These are phyloP conservation scores for Tylochromis polylepis DNA, from an alignment of 2,113 vertebrate species.

Conservation along the genomic window DNA sequence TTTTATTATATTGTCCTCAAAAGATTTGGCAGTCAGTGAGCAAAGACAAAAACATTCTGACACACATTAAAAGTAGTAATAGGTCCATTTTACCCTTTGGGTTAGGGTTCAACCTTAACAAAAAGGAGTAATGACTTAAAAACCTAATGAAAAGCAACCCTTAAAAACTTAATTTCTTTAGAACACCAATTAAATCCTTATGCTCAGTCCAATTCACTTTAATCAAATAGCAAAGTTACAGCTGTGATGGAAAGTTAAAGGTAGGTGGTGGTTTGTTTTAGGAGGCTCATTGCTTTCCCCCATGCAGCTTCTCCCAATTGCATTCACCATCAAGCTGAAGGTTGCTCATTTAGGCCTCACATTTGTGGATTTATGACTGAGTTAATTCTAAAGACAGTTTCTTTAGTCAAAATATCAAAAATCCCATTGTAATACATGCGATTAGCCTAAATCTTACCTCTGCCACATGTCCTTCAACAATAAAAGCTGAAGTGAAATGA, in stretches of 20 bases:
- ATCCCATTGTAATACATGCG: not conserved
- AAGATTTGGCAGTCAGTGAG: not conserved
- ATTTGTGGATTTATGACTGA: no score
- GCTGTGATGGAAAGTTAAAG: not conserved
- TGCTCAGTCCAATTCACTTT: not conserved
- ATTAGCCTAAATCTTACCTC: not conserved
- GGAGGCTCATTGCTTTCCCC: not conserved
- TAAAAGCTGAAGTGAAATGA: not conserved
- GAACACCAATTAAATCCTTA: not conserved
- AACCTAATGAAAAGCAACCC: not conserved
- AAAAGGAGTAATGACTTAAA: not conserved
- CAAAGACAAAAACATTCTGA: not conserved
- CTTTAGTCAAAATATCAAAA: not conserved
- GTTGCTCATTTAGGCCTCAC: not conserved
- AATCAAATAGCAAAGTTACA: not conserved
- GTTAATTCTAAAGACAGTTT: not conserved
- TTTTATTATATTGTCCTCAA: not conserved
- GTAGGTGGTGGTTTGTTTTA: not conserved
- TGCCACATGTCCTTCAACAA: not conserved
- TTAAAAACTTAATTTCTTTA: not conserved
- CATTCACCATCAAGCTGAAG: not conserved
- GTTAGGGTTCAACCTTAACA: not conserved
- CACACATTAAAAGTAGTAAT: not conserved
- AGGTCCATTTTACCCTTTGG: not conserved
- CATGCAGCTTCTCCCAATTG: not conserved